Evolutionary conservation across 1,140 invertebrate species (phyloP).

Genomic region (Caenorhabditis latens): DNA sequence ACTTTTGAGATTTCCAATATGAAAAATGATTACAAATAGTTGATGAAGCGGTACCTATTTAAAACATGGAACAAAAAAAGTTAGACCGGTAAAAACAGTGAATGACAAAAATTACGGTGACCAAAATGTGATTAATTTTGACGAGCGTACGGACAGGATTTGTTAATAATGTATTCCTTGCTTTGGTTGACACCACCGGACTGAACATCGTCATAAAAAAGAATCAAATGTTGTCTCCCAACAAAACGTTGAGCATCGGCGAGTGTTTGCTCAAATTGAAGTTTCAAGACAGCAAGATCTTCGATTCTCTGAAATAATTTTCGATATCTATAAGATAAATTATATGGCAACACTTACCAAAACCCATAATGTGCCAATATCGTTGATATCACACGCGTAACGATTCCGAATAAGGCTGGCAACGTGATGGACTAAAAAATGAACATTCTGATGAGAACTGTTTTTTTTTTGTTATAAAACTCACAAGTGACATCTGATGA

Average conservation of each 20-base stretch:
- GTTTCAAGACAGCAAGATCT: neutral
- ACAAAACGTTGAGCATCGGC: conserved; percentile 1
- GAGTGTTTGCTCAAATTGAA: neutral
- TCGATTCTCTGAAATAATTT: neutral
- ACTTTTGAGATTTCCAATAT: too few species aligned
- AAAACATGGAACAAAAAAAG: too few species aligned
- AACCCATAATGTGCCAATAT: neutral
- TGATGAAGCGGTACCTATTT: too few species aligned
- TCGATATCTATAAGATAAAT: neutral
- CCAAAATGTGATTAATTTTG: too few species aligned
- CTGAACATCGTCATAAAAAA: conserved; percentile 3
- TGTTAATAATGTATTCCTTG: too few species aligned
- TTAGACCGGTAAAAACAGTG: too few species aligned
- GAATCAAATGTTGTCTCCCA: neutral
- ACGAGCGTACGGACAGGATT: too few species aligned
- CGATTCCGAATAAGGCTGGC: neutral
- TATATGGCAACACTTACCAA: neutral
- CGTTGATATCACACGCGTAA: neutral
- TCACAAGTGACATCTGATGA: neutral
- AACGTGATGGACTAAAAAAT: conserved; percentile 11
- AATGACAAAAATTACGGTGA: too few species aligned
- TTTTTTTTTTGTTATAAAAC: neutral
- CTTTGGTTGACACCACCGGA: neutral
- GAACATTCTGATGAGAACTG: neutral
- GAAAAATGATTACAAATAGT: too few species aligned